Percentiles rank a stretch among this genome's conserved stretches.
phyloP scores from a whole-genome alignment of 2,113 vertebrate species.

The Pteruthius melanotis region DNA sequence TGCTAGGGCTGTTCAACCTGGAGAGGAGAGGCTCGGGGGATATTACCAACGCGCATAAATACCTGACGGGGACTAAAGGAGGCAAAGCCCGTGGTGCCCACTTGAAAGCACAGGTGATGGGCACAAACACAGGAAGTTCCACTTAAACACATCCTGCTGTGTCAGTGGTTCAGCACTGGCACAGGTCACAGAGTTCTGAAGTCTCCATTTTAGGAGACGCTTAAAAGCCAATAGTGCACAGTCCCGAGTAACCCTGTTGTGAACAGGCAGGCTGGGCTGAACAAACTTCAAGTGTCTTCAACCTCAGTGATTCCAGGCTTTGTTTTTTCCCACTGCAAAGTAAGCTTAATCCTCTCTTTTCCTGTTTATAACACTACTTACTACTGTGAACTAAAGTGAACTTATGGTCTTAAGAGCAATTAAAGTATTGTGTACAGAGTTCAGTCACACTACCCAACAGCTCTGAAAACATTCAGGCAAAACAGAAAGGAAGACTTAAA shows the following conservation, averaged over 20 bases:
- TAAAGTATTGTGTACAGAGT: neutral
- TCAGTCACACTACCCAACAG: neutral
- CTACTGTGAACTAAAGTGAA: neutral
- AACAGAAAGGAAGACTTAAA: neutral
- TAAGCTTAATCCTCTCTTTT: neutral
- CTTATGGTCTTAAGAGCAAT: neutral
- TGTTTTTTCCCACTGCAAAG: neutral
- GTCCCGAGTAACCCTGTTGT: neutral
- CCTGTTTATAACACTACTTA: neutral
- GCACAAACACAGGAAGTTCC: neutral
- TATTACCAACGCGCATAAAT: neutral
- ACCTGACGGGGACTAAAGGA: neutral
- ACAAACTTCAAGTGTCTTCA: neutral
- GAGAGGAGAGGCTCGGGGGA: neutral
- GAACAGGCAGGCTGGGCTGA: neutral
- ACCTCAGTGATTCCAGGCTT: neutral
- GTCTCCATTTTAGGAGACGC: neutral
- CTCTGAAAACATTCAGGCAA: neutral
- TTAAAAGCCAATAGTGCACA: neutral
- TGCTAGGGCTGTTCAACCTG: neutral
- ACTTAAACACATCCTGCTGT: neutral
- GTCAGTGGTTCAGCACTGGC: neutral
- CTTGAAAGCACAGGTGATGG: neutral
- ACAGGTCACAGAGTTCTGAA: neutral
- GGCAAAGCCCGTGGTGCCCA: neutral